phyloP scores from a whole-genome alignment of 2,113 vertebrate species.

The Rhinolophus ferrumequinum region DNA sequence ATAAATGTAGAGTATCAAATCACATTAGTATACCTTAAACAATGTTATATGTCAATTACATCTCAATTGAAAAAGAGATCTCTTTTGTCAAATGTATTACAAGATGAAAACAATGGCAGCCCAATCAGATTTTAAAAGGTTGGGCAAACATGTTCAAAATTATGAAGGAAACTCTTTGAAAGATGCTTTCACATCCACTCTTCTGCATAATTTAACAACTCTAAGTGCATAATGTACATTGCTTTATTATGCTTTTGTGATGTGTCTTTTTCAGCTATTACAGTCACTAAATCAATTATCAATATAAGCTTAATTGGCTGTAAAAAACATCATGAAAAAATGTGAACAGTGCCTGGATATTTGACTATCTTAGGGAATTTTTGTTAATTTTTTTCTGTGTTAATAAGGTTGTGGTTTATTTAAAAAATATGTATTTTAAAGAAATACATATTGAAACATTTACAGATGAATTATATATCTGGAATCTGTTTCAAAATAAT shows the following conservation, averaged over 20 bases:
- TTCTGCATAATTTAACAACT: background rate
- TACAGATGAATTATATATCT: background rate
- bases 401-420: background rate
- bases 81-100: background rate
- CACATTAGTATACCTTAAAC: background rate
- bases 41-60: background rate
- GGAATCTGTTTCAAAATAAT: slow-evolving; percentile 15
- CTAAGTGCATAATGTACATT: background rate
- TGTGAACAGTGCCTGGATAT: background rate
- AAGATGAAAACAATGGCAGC: background rate
- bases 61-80: background rate
- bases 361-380: background rate
- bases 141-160: background rate
- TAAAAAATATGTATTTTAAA: background rate
- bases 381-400: background rate
- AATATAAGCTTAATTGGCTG: background rate
- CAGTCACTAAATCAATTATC: background rate
- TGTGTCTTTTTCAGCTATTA: background rate
- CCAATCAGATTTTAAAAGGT: background rate
- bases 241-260: background rate
- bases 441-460: background rate
- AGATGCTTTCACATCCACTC: background rate
- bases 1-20: background rate
- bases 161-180: background rate
- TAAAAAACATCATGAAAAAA: background rate